Conservation (phyloP, 2,888 invertebrate species). For the Perdita meconis region DNA sequence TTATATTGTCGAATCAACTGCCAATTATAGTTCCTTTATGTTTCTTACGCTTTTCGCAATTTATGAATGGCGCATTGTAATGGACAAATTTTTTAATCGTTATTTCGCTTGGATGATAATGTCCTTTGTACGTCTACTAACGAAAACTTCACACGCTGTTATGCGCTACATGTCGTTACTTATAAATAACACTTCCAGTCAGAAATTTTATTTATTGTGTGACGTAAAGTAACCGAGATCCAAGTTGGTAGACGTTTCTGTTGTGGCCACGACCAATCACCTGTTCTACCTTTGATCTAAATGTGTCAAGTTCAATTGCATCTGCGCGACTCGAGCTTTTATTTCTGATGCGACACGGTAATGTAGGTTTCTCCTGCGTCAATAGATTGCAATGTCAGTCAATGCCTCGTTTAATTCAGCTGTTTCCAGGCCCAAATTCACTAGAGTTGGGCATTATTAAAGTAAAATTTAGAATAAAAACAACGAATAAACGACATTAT, state of each 20-base stretch:
- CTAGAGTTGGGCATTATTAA: no score
- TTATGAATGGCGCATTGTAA: conserved; percentile 15
- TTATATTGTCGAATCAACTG: conserved; percentile 26
- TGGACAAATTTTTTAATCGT: not conserved
- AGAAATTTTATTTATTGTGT: not conserved
- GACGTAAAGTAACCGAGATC: no score
- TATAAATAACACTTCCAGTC: not conserved
- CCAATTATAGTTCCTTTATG: conserved; percentile 27
- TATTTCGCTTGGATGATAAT: not conserved
- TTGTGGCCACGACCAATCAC: conserved; percentile 59
- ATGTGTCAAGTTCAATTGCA: conserved; percentile 47
- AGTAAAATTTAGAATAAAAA: no score
- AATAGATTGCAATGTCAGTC: not conserved
- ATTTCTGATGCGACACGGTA: conserved; percentile 29
- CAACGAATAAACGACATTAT: no score
- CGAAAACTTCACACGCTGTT: not conserved
- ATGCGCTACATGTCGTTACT: not conserved
- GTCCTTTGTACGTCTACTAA: not conserved
- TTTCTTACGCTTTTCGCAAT: conserved; percentile 29
- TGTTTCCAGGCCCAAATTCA: no score
- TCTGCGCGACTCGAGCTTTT: conserved; percentile 23
- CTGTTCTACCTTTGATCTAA: conserved; percentile 42
- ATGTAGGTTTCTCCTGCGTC: not conserved
- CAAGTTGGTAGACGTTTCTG: conserved; percentile 1
- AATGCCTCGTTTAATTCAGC: not conserved